Percentiles rank a stretch among this genome's conserved stretches.
Evolutionary conservation across 2,888 invertebrate genomes (phyloP).

Genomic region (Melieria crassipennis): DNA sequence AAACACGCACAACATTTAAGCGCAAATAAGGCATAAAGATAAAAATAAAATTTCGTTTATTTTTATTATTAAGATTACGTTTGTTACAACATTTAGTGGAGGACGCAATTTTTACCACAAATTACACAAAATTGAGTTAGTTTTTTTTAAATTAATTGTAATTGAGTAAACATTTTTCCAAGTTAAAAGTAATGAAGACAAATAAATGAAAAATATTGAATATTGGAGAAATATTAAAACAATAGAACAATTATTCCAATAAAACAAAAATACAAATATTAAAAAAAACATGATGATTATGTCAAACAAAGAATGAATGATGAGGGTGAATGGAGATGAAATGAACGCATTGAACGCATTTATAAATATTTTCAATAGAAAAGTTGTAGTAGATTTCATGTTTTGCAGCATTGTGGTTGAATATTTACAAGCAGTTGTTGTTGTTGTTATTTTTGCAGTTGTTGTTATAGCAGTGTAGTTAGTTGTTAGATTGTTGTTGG

Average conservation of each 20-base stretch:
- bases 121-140: not conserved
- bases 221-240: not conserved
- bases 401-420: not conserved
- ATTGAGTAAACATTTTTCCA: not conserved
- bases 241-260: not conserved
- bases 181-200: conserved; percentile 20
- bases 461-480: not conserved
- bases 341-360: not conserved
- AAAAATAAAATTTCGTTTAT: not conserved
- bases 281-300: not conserved
- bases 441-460: not conserved
- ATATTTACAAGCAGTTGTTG: not conserved
- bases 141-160: not conserved
- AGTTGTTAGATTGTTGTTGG: not conserved
- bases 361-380: not conserved
- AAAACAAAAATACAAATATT: not conserved
- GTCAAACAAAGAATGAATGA: not conserved
- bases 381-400: no score
- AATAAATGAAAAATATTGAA: conserved; percentile 30
- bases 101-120: not conserved
- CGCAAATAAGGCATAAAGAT: conserved; percentile 32
- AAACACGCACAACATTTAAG: conserved; percentile 20
- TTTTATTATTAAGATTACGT: not conserved
- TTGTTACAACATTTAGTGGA: conserved; percentile 34
- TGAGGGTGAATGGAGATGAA: not conserved